Evolutionary conservation across 1,140 invertebrate genomes (phyloP).

Genomic region (Lepidurus couesii): DNA sequence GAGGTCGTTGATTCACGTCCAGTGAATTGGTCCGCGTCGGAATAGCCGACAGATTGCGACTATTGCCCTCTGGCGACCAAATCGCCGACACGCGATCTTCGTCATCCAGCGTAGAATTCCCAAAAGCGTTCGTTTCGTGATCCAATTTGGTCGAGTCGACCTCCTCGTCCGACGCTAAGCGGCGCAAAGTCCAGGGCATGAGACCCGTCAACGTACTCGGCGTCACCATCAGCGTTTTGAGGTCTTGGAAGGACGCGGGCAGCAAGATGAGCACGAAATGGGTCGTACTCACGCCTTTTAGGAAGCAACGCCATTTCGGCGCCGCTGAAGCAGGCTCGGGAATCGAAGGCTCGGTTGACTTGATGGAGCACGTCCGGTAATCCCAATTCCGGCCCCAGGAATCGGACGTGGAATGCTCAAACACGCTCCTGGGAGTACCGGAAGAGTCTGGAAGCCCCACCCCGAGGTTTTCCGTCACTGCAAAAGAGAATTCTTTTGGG

Average conservation of each 20-base stretch:
- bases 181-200: neutral
- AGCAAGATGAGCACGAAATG: constrained; percentile 64
- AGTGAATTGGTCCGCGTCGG: constrained; percentile 32
- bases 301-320: constrained; percentile 61
- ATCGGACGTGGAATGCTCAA: neutral
- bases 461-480: neutral
- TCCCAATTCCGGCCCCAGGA: neutral
- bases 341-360: neutral
- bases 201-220: constrained; percentile 25
- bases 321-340: constrained; percentile 17
- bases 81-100: constrained; percentile 16
- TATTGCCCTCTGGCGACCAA: constrained; percentile 7
- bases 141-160: neutral
- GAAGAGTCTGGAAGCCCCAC: neutral
- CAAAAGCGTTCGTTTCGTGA: neutral
- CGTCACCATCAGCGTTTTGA: constrained; percentile 47
- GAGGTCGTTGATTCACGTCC: constrained; percentile 26
- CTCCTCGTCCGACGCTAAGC: neutral
- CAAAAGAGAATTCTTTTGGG: neutral
- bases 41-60: constrained; percentile 22
- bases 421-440: neutral
- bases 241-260: constrained; percentile 55
- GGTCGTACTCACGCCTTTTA: constrained; percentile 56
- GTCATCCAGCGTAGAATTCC: neutral
- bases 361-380: neutral